These are phyloP conservation scores for Lottia scabra DNA, from an alignment of 2,888 invertebrate genomes.

Conservation along the genomic window DNA sequence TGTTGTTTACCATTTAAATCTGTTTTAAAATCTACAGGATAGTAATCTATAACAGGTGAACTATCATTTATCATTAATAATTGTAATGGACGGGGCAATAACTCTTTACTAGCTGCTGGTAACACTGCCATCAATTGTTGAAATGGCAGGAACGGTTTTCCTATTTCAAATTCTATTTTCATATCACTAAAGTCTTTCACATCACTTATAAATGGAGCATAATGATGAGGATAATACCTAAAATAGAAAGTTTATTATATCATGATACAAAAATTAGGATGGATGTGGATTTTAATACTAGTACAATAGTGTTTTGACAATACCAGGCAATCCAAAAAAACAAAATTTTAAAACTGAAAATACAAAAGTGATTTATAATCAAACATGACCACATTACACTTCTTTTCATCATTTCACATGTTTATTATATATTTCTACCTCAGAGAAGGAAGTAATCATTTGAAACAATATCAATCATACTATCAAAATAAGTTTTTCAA, in stretches of 20 bases:
- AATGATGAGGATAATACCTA: conserved; percentile 90
- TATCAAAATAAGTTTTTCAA: too few relatives aligned
- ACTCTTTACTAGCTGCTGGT: conserved; percentile 94
- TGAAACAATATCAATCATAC: too few relatives aligned
- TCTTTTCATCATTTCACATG: too few relatives aligned
- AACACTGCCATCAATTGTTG: conserved; percentile 99
- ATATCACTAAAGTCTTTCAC: conserved; percentile 81
- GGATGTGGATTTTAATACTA: too few relatives aligned
- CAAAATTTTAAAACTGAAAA: too few relatives aligned
- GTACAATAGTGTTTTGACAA: too few relatives aligned
- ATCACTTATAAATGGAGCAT: conserved; percentile 96
- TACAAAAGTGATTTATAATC: too few relatives aligned
- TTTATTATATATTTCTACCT: too few relatives aligned
- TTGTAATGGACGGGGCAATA: conserved; percentile 92
- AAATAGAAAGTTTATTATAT: conserved; percentile 13
- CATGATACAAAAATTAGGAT: too few relatives aligned
- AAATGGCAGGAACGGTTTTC: conserved; percentile 91
- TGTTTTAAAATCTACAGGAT: conserved; percentile 94
- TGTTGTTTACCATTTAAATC: conserved; percentile 99
- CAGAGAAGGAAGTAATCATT: too few relatives aligned
- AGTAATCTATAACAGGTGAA: conserved; percentile 96
- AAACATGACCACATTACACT: too few relatives aligned
- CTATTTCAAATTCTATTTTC: conserved; percentile 85
- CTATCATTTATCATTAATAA: conserved; percentile 89
- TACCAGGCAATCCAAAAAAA: too few relatives aligned